These are phyloP conservation scores for Himalopsyche tibetana DNA, from an alignment of 2,888 invertebrate species.

Conservation along the genomic window DNA sequence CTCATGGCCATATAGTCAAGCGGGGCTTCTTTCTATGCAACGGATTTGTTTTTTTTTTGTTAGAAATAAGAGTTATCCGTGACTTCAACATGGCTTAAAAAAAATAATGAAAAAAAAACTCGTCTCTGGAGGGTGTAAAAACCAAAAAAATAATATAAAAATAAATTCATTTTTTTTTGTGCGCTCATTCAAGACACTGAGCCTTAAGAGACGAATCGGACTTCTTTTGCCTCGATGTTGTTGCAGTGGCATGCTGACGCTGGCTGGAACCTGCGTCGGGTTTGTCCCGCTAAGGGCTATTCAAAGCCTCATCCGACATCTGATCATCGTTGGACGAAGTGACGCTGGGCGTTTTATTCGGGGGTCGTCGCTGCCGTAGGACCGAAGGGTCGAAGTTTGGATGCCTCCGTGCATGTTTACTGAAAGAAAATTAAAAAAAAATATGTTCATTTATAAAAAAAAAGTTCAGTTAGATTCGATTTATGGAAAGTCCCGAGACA, in stretches of 20 bases:
- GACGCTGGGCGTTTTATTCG: slow-evolving; percentile 75
- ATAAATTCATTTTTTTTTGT: background rate
- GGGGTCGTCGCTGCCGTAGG: slow-evolving; percentile 74
- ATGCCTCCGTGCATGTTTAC: slow-evolving; percentile 80
- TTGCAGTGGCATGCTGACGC: background rate
- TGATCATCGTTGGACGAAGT: slow-evolving; percentile 75
- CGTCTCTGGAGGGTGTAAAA: too few species aligned
- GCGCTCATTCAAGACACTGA: background rate
- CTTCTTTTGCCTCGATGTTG: background rate
- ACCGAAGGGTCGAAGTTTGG: slow-evolving; percentile 79
- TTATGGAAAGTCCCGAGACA: too few species aligned
- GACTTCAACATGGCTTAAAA: too few species aligned
- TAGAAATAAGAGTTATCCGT: too few species aligned
- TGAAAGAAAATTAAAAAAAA: slow-evolving; percentile 68
- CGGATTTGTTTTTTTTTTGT: too few species aligned
- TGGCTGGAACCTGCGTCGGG: background rate
- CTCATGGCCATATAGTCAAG: too few species aligned
- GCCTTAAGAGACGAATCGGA: background rate
- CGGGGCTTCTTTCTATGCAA: too few species aligned
- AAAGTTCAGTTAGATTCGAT: too few species aligned
- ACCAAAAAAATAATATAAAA: too few species aligned
- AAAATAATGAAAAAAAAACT: too few species aligned
- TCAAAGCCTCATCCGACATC: slow-evolving; percentile 73
- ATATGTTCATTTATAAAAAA: background rate
- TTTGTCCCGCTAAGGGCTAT: slow-evolving; percentile 72